These are phyloP conservation scores for Mustela nigripes DNA, from an alignment of 2,113 vertebrate genomes.

Conservation along the genomic window DNA sequence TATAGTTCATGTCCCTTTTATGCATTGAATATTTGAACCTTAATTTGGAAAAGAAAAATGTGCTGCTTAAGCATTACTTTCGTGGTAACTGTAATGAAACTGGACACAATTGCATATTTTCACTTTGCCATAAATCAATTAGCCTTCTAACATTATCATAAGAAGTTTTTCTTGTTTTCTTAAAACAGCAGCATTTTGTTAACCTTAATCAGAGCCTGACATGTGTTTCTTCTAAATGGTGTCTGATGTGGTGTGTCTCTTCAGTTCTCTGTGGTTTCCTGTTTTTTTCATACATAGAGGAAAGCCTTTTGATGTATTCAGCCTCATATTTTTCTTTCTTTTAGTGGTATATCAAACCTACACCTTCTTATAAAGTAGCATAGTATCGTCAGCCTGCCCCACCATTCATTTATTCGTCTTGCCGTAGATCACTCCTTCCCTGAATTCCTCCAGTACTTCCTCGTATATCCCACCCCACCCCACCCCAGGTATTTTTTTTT, in stretches of 20 bases:
- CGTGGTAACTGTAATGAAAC: neutral
- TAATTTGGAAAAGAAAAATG: conserved; percentile 42
- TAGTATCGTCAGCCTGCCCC: neutral
- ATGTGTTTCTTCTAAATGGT: conserved; percentile 85
- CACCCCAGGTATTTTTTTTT: neutral
- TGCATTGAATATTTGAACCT: conserved; percentile 48
- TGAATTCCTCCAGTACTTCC: neutral
- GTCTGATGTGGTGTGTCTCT: conserved; percentile 88
- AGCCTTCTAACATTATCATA: conserved; percentile 46
- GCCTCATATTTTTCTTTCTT: conserved; percentile 75
- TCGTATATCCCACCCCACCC: neutral
- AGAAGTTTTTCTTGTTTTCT: conserved; percentile 70
- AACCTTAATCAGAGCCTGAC: conserved; percentile 84
- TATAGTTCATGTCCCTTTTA: neutral
- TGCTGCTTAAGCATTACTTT: neutral
- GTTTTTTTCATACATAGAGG: conserved; percentile 86
- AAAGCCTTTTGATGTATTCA: conserved; percentile 82
- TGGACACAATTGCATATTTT: neutral
- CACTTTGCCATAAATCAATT: neutral
- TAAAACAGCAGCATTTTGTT: conserved; percentile 75
- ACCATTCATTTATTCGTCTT: conserved; percentile 23
- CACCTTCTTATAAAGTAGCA: conserved; percentile 28
- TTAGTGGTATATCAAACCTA: conserved; percentile 67
- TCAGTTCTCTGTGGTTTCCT: conserved; percentile 90
- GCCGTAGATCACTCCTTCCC: neutral